Evolutionary conservation across 2,797 vertebrate genomes (phyloP).

Genomic region (Chaetophractus vellerosus): DNA sequence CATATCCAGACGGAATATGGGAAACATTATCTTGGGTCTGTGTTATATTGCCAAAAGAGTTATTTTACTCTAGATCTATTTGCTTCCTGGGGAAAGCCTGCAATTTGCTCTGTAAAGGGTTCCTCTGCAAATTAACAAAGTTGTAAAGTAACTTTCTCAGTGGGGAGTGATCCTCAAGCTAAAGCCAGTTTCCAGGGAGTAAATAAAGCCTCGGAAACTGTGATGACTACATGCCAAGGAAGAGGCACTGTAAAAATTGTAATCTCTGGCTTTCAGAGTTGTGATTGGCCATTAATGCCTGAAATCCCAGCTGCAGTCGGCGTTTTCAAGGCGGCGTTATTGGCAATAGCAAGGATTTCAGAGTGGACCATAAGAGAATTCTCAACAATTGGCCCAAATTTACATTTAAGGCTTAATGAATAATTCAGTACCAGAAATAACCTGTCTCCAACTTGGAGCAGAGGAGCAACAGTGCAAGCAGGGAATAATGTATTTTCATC

Average conservation of each 20-base stretch:
- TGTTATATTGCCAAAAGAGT: slow-evolving; percentile 36
- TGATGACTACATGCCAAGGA: neutral
- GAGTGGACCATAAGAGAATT: neutral
- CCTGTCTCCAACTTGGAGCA: neutral
- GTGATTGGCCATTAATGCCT: neutral
- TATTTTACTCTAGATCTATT: slow-evolving; percentile 64
- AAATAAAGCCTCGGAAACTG: slow-evolving; percentile 51
- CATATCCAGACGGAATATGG: neutral
- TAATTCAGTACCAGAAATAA: slow-evolving; percentile 42
- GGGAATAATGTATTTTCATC: neutral
- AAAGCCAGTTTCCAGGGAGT: slow-evolving; percentile 17
- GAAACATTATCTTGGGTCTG: slow-evolving; percentile 44
- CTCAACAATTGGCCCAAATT: neutral
- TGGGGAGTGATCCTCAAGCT: slow-evolving; percentile 44
- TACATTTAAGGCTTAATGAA: slow-evolving; percentile 40
- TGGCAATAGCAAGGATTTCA: neutral
- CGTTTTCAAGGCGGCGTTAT: neutral
- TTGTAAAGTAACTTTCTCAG: slow-evolving; percentile 64
- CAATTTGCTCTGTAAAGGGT: slow-evolving; percentile 54
- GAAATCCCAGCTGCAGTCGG: neutral
- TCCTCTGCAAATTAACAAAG: slow-evolving; percentile 54
- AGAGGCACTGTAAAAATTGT: neutral
- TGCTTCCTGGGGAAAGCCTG: slow-evolving; percentile 48
- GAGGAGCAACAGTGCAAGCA: neutral
- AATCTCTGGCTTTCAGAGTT: neutral